Evolutionary conservation across 2,113 vertebrate genomes (phyloP).

Genomic region (Chionomys nivalis): DNA sequence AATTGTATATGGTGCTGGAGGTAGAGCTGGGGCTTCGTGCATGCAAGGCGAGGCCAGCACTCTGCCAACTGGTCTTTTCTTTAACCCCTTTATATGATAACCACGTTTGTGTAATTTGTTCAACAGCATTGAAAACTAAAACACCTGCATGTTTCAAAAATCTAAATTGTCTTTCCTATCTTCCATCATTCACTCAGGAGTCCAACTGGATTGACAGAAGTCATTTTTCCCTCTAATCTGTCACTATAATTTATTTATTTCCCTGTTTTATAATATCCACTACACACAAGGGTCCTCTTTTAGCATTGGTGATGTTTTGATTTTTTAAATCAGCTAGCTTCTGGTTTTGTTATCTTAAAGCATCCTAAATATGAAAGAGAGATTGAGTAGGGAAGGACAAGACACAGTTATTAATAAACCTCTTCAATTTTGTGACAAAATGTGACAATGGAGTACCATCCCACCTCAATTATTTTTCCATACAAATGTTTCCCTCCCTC

Average conservation of each 20-base stretch:
- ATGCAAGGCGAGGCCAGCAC: background rate
- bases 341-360: background rate
- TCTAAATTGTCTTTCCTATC: background rate
- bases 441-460: background rate
- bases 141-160: background rate
- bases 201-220: background rate
- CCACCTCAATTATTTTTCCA: background rate
- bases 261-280: background rate
- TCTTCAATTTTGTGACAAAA: background rate
- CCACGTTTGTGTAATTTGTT: background rate
- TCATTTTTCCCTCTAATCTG: background rate
- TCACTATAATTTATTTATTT: background rate
- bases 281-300: background rate
- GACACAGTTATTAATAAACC: fast-evolving
- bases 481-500: background rate
- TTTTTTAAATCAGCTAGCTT: background rate
- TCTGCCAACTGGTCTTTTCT: background rate
- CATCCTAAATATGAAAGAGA: background rate
- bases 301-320: background rate
- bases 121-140: background rate
- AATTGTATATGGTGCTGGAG: too few relatives aligned
- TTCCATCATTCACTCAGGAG: background rate
- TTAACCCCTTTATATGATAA: fast-evolving
- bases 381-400: background rate
- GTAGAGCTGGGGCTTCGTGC: background rate